Base-by-base conservation (phyloP, 2,113 vertebrate species). In the Oenanthe melanoleuca region DNA sequence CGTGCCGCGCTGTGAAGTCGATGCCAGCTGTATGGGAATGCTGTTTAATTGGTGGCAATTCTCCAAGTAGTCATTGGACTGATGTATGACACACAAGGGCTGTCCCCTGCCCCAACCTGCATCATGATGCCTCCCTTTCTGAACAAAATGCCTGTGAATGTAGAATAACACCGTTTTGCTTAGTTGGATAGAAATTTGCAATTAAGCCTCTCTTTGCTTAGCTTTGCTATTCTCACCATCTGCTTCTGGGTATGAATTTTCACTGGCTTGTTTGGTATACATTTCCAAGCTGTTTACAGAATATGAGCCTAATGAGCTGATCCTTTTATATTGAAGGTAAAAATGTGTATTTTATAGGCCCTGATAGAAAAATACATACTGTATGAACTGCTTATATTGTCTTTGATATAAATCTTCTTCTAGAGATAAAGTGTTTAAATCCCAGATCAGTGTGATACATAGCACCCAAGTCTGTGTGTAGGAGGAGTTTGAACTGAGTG, bases 211-310 rank as follows among this genome's bases (percentile, higher is more conserved):
- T 71, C 94, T 96, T 88, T 93, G 96, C 95, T 96, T 96, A 92
- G 95, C 92, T 96, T 93, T 93, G 96, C 95, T 93, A 33, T 96
- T 96, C 92, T 97, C 96, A 91, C 96, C 96, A 96, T 96, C 96
- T 96, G 95, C 92, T 96, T 96, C 94, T 95, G 94, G 87, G 79
- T 89, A 96, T 95, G 96, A 94, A 88, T 95, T 96, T 95, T 92
- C 79, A 89, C 81, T 93, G 86, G 17, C 78, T 96, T 96, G 90
- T 96, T 95, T 94, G 77, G 83, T 96, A 94, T 93, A 95, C 84
- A 92, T 85, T 94, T 82, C 86, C 94, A 97, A 92, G 93, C 92
- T 96, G 93, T 96, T 96, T 96, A 94, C 88, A 88, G 92, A 95
- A 89, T 94, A 80, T 67, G 52, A 95, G 75, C 72, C 75, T 96